Evolutionary conservation across 2,888 invertebrate genomes (phyloP).

Genomic region (Achlya flavicornis): DNA sequence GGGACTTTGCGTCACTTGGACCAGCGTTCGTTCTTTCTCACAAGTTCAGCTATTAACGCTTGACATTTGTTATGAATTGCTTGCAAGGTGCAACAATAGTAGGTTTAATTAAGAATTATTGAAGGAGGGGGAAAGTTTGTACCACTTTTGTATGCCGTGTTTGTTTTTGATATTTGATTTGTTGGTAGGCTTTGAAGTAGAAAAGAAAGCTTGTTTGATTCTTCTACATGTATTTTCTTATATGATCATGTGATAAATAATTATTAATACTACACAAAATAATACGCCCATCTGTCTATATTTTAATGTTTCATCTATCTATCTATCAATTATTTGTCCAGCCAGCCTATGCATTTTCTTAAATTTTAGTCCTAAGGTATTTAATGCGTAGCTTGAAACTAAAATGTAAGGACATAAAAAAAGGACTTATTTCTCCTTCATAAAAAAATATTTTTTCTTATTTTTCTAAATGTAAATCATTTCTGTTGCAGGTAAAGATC

Average conservation of each 20-base stretch:
- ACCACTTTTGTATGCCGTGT: conserved; percentile 14
- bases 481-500: conserved; percentile 35
- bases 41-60: conserved; percentile 64
- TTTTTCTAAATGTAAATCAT: background rate
- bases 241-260: no score
- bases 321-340: no score
- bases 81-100: conserved; percentile 72
- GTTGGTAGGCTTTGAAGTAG: background rate
- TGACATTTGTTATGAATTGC: conserved; percentile 71
- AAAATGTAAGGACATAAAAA: no score
- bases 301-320: no score
- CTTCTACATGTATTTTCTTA: no score
- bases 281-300: no score
- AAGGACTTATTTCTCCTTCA: no score
- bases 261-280: no score
- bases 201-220: background rate
- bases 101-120: conserved; percentile 68
- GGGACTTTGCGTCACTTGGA: conserved; percentile 44
- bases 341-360: no score
- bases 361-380: no score
- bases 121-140: conserved; percentile 39
- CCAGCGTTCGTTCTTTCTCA: conserved; percentile 46
- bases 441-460: background rate
- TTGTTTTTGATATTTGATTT: conserved; percentile 21
- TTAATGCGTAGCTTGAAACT: no score